Evolutionary conservation across 1,140 invertebrate genomes (phyloP), one percentile per base, ranked within the genome.

Genomic region (Apis dorsata): DNA sequence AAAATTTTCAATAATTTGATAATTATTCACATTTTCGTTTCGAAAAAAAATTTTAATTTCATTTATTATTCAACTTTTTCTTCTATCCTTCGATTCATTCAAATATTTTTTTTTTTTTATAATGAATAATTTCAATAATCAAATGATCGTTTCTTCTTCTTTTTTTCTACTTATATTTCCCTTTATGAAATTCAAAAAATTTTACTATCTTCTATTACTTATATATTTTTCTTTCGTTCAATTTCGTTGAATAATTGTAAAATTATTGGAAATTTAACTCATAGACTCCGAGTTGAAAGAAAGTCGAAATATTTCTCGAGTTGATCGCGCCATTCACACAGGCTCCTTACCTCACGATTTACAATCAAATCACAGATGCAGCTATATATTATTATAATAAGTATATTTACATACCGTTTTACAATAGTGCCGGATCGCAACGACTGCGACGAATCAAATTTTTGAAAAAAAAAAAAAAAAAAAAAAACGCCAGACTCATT

Each of bases 361-460:
- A 93, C 93, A 94, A 94, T 93, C 93, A 93, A 94, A 94, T 92
- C 90, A 91, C 92, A 92, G 91, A 93, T 93, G 90, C 93, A 94
- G 92, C 92, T 94, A 93, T 93, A 94, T 93, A 93, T 93, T 91
- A 92, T 91, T 92, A 92, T 70, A 82, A 82, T 82, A 90, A 92
- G 93, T 93, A 94, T 94, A 92, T 94, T 94, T 93, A 94, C 92
- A 92, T 93, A 93, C 91, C 86, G 91, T 87, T 88, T 91, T 90
- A 92, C 91, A 93, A 93, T 92, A 92, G 91, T 91, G 90, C 90
- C 90, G 91, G 86, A 89, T 90, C 91, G 91, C 92, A 93, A 91
- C 92, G 87, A 91, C 92, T 93, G 92, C 91, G 76, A 86, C 85
- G 69, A 81, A 70, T 86, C 80, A 87, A 80, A 88, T 90, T 88